Base-by-base conservation (phyloP, 2,888 invertebrate genomes). In the Halictus ligatus region DNA sequence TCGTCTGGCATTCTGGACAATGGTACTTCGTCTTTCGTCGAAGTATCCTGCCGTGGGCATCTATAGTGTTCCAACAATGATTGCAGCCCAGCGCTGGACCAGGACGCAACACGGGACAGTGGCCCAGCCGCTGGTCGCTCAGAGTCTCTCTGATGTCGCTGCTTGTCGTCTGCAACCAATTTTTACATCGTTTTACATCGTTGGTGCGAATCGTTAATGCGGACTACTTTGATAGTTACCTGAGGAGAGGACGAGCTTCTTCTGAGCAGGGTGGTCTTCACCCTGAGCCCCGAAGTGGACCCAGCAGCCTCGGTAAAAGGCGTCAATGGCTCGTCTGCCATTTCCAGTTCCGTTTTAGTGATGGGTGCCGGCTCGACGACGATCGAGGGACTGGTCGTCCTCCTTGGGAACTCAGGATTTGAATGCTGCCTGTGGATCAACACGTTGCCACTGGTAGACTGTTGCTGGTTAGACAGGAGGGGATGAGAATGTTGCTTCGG, bases 31-130 rank as follows among this genome's bases (percentile, higher is more conserved):
- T 98, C 95, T 98, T 98, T 84, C 98, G 96, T 73, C 98, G 96
- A 77, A 98, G 96, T 92, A 98, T 98, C 89, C 98, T 96, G 60
- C 98, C 98, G 95, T 97, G 97, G 73, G 97, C 97, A 94, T 98
- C 98, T 73, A 98, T 97, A 0, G 98, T 98, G 94, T 98, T 98
- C 98, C 98, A 98, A 95, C 98, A 98, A 94, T 97, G 98, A 95
- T 98, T 98, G 95, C 98, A 98, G 90, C 98, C 98, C 87, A 98
- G 95, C 4, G 98, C 98, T 8, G 98, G 98, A 0, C 98, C 98
- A 13, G 97, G 97, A 79, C 98, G 96, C 76, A 98, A 97, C 15
- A 97, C 97, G 13, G 98, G 98, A 93, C 98, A 98, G 95, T 98
- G 98, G 92, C 97, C 97, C 75, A 97, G 97, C 83, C 98, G 96